These are phyloP conservation scores for Serripes groenlandicus DNA, from an alignment of 2,888 invertebrate genomes.

Conservation along the genomic window DNA sequence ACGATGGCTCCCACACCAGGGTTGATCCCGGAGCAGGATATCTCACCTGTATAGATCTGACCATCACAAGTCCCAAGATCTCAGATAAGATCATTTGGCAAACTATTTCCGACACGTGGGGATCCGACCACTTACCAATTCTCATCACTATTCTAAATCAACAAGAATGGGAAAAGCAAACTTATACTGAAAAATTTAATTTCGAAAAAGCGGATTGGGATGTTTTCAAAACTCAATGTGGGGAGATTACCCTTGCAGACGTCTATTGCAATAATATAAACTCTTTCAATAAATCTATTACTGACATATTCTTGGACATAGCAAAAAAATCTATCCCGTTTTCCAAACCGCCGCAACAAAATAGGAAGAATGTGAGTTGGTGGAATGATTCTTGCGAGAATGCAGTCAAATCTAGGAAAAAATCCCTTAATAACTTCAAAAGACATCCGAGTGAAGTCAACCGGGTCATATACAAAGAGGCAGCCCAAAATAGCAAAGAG, in stretches of 20 bases:
- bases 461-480: slow-evolving; percentile 8
- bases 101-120: slow-evolving; percentile 10
- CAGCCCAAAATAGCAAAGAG: not conserved
- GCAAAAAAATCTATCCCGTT: not conserved
- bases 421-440: slow-evolving; percentile 17
- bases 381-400: slow-evolving; percentile 15
- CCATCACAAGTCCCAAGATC: not conserved
- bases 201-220: slow-evolving; percentile 4
- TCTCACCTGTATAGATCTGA: not conserved
- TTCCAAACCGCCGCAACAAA: too few relatives aligned
- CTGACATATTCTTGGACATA: not conserved
- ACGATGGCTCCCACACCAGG: slow-evolving; percentile 22
- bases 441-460: slow-evolving; percentile 20
- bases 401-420: slow-evolving; percentile 13
- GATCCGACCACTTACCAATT: slow-evolving; percentile 30
- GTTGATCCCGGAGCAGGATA: not conserved
- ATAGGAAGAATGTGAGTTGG: too few relatives aligned
- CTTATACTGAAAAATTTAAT: too few relatives aligned
- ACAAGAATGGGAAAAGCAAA: not conserved
- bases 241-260: not conserved
- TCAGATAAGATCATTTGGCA: not conserved
- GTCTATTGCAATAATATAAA: not conserved
- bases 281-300: not conserved
- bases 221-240: not conserved
- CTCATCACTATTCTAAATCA: not conserved